Conservation (phyloP, 1,140 invertebrate genomes). For the Reticulitermes speratus region DNA sequence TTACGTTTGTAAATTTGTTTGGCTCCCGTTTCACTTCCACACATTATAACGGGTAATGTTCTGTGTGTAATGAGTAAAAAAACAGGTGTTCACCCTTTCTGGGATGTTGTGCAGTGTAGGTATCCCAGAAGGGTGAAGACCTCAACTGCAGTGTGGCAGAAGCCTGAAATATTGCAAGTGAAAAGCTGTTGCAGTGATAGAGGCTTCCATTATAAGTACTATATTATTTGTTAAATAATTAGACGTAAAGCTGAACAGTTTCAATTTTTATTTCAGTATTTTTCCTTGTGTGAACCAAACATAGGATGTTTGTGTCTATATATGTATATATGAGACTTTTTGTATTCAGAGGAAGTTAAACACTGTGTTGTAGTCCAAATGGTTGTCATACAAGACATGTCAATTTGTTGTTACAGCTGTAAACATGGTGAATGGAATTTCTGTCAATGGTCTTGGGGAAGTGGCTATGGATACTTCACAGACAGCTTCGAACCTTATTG, state of each 20-base stretch:
- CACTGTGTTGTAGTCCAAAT: background rate
- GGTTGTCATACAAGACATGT: background rate
- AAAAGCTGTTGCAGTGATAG: background rate
- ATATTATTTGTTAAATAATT: background rate
- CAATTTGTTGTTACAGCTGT: slow-evolving; percentile 54
- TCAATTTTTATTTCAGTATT: background rate
- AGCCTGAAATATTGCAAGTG: no score
- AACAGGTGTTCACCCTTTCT: no score
- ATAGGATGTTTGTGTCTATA: background rate
- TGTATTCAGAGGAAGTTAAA: background rate
- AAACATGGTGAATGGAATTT: slow-evolving; percentile 78
- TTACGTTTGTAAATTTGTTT: no score
- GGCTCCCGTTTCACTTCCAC: no score
- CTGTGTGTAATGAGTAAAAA: no score
- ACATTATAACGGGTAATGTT: no score
- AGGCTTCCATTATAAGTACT: background rate
- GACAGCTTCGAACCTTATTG: slow-evolving; percentile 53
- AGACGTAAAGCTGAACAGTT: background rate
- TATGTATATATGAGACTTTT: background rate
- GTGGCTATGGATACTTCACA: slow-evolving; percentile 65
- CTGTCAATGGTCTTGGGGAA: slow-evolving; percentile 73
- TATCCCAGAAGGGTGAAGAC: no score
- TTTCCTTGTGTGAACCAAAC: background rate
- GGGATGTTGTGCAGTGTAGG: no score
- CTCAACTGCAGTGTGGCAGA: no score